Evolutionary conservation across 2,888 invertebrate genomes (phyloP).

Genomic region (Branchipolynoe longqiensis): DNA sequence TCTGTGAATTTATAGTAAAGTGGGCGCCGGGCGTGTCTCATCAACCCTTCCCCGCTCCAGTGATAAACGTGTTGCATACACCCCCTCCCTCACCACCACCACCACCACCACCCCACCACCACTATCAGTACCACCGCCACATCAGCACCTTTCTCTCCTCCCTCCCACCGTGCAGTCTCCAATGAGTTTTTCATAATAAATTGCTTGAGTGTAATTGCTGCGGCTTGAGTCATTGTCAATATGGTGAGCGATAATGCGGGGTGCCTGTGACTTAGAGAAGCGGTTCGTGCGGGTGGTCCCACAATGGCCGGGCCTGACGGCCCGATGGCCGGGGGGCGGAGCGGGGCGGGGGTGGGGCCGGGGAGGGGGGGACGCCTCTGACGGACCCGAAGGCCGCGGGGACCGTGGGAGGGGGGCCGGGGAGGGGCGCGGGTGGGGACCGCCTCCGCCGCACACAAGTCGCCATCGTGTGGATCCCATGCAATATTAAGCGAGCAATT

Average conservation of each 20-base stretch:
- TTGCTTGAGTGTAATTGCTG: slow-evolving; percentile 57
- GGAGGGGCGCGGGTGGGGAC: neutral
- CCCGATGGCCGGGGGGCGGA: no score
- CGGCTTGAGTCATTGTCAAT: slow-evolving; percentile 52
- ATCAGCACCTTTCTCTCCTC: no score
- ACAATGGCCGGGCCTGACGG: no score
- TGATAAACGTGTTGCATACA: slow-evolving; percentile 49
- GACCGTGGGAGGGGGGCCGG: no score
- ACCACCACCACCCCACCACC: no score
- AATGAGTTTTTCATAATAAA: slow-evolving; percentile 56
- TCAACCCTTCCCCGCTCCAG: neutral
- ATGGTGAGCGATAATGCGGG: slow-evolving; percentile 36
- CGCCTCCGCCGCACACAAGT: neutral
- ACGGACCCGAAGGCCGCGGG: no score
- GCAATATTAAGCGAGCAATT: slow-evolving; percentile 42
- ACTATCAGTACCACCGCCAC: no score
- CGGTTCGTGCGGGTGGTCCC: neutral
- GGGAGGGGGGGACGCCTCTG: no score
- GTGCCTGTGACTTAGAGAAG: neutral
- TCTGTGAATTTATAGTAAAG: no score
- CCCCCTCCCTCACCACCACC: neutral
- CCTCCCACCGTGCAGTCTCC: no score
- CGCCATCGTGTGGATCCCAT: slow-evolving; percentile 11
- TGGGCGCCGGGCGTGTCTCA: no score
- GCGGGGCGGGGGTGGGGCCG: neutral